Evolutionary conservation across 2,888 invertebrate genomes (phyloP), one percentile per base, ranked within the genome.

Genomic region (Cryptocephalus primarius): DNA sequence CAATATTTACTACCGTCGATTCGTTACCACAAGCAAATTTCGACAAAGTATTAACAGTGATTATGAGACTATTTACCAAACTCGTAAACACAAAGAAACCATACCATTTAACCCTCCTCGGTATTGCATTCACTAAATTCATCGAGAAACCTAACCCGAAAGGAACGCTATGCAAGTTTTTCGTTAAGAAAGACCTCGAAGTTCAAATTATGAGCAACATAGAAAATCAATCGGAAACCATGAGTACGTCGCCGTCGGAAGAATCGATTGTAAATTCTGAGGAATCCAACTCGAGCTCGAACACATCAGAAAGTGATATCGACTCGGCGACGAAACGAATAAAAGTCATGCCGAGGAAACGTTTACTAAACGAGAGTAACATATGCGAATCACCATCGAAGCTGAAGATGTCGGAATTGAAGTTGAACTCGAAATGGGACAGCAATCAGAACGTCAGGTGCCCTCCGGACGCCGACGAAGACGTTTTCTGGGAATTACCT

Each of bases 91-190:
- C 82, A 54, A 75, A 77, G 32, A 81, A 82, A 70, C 83, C 85
- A 52, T 88, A 85, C 71, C 86, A 86, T 68, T 79, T 88, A 58
- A 88, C 87, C 1, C 70, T 88, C 45, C 73, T 88, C 48, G 88
- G 88, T n/a, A 71, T 88, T 60, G 84, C 86, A 13, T 88, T 88
- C 65, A 85, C 85, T 1, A 88, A 88, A 67, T 88, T 88, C 62
- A 81, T 82, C 58, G 86, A 83, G 56, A 75, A 80, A 48, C 79
- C 79, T 64, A 77, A 76, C 3, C 83, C 83, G 1, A 76, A 79
- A 53, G 78, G 48, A 36, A 47, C 48, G 12, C 83, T 88, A 57
- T 80, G 84, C 8, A 83, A 82, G 49, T 87, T 84, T 62, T 72
- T 88, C 43, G 78, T 82, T 65, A 85, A 84, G 66, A 85, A 84